Evolutionary conservation across 2,888 invertebrate species (phyloP), one percentile per base, ranked within the genome.

Genomic region (Lomographa bimaculata): DNA sequence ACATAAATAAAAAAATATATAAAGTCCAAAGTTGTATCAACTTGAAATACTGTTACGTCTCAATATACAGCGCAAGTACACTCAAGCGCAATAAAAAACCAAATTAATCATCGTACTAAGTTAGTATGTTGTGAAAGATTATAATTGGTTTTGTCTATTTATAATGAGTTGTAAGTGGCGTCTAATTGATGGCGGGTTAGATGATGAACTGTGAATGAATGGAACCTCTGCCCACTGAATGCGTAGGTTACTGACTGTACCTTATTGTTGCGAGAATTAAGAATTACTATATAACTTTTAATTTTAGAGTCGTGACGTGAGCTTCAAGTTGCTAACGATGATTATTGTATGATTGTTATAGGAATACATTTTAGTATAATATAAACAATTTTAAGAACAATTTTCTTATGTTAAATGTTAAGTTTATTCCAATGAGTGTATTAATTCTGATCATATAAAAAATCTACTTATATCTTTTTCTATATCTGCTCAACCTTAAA

Each of bases 91-190:
- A 65, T 61, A 62, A 64, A 68, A 68, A 60, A 47, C 21, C 33
- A 65, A 70, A 82, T 82, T 78, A 82, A 83, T 80, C 79, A 79
- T 41, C 55, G 58, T 54, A 58, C 62, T 62, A 55, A 48, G 42
- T 50, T 46, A 50, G 55, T 56, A 28, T n/a, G 55, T 77, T 71
- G 68, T 73, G 71, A 66, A 70, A 75, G 57, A 56, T 53, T 51
- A 60, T 77, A 79, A 79, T 79, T 77, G 79, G 77, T 76, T 75
- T 73, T 71, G 76, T 79, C 81, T 79, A 75, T 77, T 74, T 75
- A 76, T 84, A 85, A 86, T 82, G 78, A 76, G 78, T 57, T 66
- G 70, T 79, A 79, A 81, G 74, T 71, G 72, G 73, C 61, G 58
- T 61, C 70, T 83, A 82, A 86, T 86, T 83, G 84, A 86, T 86